phyloP scores from a whole-genome alignment of 2,888 invertebrate genomes.

The Helicoverpa assulta region DNA sequence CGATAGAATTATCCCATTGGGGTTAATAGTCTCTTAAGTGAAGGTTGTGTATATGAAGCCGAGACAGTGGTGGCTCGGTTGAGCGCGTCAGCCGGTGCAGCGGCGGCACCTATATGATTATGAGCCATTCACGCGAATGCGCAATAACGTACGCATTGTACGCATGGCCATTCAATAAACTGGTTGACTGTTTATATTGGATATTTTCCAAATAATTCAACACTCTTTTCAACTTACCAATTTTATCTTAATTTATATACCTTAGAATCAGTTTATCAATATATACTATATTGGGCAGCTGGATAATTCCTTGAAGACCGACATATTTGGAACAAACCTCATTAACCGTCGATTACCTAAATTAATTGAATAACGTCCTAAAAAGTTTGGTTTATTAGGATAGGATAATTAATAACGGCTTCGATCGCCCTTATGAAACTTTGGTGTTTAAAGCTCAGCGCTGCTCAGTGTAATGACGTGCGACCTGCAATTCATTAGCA shows the following conservation, averaged over 20 bases:
- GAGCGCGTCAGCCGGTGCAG: slow-evolving; percentile 42
- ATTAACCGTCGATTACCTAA: slow-evolving; percentile 1
- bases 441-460: background rate
- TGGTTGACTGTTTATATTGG: slow-evolving; percentile 8
- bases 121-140: slow-evolving; percentile 69
- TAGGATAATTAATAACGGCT: background rate
- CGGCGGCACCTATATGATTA: slow-evolving; percentile 52
- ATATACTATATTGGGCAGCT: background rate
- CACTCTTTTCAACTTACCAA: background rate
- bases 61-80: slow-evolving; percentile 19
- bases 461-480: slow-evolving; percentile 7
- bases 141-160: slow-evolving; percentile 61
- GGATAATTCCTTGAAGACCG: too few relatives aligned
- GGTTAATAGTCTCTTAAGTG: slow-evolving; percentile 45
- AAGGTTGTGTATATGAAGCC: slow-evolving; percentile 35
- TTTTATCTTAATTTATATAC: background rate
- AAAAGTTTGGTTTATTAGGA: background rate
- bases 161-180: slow-evolving; percentile 42
- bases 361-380: background rate
- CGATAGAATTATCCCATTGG: slow-evolving; percentile 48
- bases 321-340: too few relatives aligned
- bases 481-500: slow-evolving; percentile 37
- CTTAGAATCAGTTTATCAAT: background rate
- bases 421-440: background rate
- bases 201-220: slow-evolving; percentile 18